phyloP scores from a whole-genome alignment of 2,113 vertebrate species.

The Scomber scombrus region DNA sequence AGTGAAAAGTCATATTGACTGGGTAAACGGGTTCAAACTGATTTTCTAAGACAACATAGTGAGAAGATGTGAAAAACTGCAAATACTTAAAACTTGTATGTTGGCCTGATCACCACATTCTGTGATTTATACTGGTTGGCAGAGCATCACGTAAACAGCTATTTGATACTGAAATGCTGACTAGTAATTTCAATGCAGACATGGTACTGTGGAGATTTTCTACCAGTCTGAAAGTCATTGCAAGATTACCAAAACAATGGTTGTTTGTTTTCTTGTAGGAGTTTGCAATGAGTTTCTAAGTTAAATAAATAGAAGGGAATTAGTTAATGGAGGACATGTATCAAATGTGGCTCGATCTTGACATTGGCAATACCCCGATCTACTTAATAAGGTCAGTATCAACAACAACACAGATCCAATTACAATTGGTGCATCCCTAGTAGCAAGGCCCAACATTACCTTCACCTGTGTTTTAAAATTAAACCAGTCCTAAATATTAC shows the following conservation, averaged over 20 bases:
- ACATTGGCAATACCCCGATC: background rate
- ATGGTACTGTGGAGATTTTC: background rate
- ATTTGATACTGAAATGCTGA: background rate
- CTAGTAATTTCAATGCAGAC: background rate
- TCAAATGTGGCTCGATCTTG: background rate
- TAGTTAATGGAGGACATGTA: no score
- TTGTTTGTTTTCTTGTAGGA: background rate
- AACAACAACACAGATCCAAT: no score
- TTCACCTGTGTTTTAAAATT: conserved; percentile 18
- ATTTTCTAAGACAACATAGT: background rate
- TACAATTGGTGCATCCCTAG: background rate
- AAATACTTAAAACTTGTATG: background rate
- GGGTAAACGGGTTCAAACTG: conserved; percentile 18
- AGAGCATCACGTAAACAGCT: background rate
- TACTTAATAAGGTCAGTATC: background rate
- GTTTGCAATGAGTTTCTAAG: background rate
- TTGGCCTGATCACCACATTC: background rate
- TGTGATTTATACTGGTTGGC: background rate
- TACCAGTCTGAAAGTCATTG: background rate
- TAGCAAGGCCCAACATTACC: background rate
- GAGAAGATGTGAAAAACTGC: background rate
- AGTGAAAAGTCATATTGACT: conserved; percentile 9
- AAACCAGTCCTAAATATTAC: conserved; percentile 1
- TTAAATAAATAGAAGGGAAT: background rate
- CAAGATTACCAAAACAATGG: background rate